Percentiles rank a stretch among this genome's conserved stretches.
These are phyloP conservation scores for Tiaroga cobitis DNA, from an alignment of 2,797 vertebrate genomes.

Conservation along the genomic window DNA sequence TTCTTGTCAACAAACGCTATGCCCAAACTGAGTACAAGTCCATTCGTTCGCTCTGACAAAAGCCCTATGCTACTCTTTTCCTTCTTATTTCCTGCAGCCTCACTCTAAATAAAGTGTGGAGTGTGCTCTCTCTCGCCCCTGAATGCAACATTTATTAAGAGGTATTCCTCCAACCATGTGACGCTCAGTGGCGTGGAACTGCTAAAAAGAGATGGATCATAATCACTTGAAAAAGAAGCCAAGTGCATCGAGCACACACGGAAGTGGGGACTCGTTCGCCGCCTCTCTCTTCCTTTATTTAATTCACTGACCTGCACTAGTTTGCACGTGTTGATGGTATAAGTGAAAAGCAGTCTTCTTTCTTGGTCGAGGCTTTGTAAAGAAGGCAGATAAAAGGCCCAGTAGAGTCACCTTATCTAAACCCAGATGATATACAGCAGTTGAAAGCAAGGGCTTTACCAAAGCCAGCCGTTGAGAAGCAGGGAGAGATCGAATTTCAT, in stretches of 20 bases:
- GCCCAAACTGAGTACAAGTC: constrained; percentile 60
- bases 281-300: constrained; percentile 10
- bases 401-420: constrained; percentile 73
- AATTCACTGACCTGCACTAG: constrained; percentile 2
- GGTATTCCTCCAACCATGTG: constrained; percentile 72
- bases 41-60: constrained; percentile 42
- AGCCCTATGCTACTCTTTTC: constrained; percentile 34
- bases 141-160: constrained; percentile 74
- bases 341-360: constrained; percentile 55
- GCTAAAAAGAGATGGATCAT: constrained; percentile 72
- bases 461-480: constrained; percentile 58
- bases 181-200: constrained; percentile 68
- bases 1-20: constrained; percentile 72
- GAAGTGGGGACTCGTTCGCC: constrained; percentile 39
- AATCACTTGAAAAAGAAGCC: constrained; percentile 73
- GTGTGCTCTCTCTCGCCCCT: constrained; percentile 42
- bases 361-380: constrained; percentile 61
- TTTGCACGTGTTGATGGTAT: constrained; percentile 54
- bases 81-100: constrained; percentile 62
- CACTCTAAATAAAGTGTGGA: constrained; percentile 64
- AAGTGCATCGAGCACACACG: constrained; percentile 55
- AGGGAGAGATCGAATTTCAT: constrained; percentile 64
- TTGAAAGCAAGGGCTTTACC: constrained; percentile 68
- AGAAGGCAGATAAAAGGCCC: constrained; percentile 71
- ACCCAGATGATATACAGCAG: constrained; percentile 61